Evolutionary conservation across 2,888 invertebrate species (phyloP).

Genomic region (Caenorhabditis sp.): DNA sequence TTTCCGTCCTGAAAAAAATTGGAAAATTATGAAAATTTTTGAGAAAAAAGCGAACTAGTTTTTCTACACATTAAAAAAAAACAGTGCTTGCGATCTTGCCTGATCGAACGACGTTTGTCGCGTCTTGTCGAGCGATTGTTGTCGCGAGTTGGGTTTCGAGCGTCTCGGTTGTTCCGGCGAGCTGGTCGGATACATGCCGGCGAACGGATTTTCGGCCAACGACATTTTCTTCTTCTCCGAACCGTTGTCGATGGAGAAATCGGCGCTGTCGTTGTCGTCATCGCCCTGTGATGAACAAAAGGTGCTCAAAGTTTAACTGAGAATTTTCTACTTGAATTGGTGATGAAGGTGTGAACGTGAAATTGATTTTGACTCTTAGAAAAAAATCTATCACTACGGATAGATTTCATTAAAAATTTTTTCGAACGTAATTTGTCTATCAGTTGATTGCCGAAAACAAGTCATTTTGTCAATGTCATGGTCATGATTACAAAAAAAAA

Average conservation of each 20-base stretch:
- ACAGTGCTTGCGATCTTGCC: conserved; percentile 12
- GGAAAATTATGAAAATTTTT: background rate
- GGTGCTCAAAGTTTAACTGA: background rate
- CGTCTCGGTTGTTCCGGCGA: conserved; percentile 31
- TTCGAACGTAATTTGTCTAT: no score
- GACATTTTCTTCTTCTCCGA: conserved; percentile 40
- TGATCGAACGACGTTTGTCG: conserved; percentile 35
- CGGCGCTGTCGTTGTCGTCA: conserved; percentile 30
- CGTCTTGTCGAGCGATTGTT: conserved; percentile 7
- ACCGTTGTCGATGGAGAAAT: conserved; percentile 36
- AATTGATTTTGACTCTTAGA: background rate
- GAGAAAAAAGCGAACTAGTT: background rate
- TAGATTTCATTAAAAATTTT: conserved; percentile 1
- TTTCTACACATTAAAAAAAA: background rate
- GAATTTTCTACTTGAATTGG: conserved; percentile 1
- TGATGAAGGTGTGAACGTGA: conserved; percentile 6
- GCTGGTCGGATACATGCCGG: conserved; percentile 47
- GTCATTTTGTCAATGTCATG: background rate
- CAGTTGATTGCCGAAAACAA: background rate
- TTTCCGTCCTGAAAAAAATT: conserved; percentile 39
- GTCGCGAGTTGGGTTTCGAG: conserved; percentile 13
- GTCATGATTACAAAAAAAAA: no score
- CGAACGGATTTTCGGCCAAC: conserved; percentile 58
- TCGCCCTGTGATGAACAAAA: background rate
- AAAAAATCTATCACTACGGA: no score